Conservation (phyloP, 2,888 invertebrate species). For the Eupithecia insigniata region DNA sequence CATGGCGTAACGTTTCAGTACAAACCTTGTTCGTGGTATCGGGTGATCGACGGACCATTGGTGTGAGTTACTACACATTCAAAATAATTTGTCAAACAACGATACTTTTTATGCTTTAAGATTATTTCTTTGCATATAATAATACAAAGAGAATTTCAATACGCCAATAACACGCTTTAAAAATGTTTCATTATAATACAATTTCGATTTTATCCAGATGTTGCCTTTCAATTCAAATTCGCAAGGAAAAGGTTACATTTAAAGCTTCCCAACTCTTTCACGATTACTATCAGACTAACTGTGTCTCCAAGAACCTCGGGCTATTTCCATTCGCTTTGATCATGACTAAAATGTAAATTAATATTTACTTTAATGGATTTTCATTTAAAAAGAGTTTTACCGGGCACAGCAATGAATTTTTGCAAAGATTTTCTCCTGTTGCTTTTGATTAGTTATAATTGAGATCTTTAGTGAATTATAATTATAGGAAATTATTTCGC, state of each 20-base stretch:
- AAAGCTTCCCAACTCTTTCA: neutral
- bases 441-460: conserved; percentile 28
- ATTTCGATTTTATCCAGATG: neutral
- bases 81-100: neutral
- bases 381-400: conserved; percentile 23
- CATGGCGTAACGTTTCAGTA: too few species aligned
- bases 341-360: conserved; percentile 36
- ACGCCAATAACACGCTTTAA: neutral
- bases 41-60: too few species aligned
- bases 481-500: neutral
- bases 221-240: neutral
- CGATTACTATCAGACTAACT: neutral
- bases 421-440: conserved; percentile 12
- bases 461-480: conserved; percentile 7
- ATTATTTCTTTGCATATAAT: neutral
- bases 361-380: conserved; percentile 39
- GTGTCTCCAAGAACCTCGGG: conserved; percentile 19
- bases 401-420: conserved; percentile 26
- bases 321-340: conserved; percentile 34
- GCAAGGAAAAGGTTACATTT: neutral
- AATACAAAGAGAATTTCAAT: neutral
- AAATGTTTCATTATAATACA: neutral
- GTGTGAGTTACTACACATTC: too few species aligned
- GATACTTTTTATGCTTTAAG: neutral
- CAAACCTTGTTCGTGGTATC: too few species aligned